Conservation (phyloP, 2,113 vertebrate species). For the Silurus asotus region DNA sequence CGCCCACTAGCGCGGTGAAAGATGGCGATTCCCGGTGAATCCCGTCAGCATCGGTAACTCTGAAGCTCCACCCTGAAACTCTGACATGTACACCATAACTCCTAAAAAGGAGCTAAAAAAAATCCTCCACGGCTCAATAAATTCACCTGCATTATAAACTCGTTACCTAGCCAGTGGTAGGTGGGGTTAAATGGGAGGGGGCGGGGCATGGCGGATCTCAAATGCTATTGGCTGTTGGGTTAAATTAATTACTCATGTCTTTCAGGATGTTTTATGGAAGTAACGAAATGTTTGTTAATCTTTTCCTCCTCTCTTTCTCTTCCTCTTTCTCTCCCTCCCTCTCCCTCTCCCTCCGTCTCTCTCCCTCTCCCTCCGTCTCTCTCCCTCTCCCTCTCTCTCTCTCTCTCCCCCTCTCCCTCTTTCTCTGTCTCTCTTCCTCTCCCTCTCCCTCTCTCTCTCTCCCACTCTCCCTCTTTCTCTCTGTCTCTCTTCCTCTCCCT, state of each 20-base stretch:
- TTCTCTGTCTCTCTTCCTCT: too few species aligned
- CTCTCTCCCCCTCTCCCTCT: neutral
- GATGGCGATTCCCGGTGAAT: too few species aligned
- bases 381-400: neutral
- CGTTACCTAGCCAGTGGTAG: neutral
- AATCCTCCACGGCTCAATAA: neutral
- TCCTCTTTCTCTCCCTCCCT: too few species aligned
- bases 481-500: too few species aligned
- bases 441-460: too few species aligned
- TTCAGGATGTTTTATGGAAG: neutral
- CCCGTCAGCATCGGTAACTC: neutral
- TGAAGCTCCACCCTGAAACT: too few species aligned
- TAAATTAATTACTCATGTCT: too few species aligned
- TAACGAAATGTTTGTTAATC: neutral
- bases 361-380: neutral
- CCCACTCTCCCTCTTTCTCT: too few species aligned
- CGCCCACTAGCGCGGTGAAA: too few species aligned
- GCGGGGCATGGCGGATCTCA: neutral
- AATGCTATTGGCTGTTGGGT: neutral
- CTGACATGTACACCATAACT: neutral
- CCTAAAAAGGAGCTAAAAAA: neutral
- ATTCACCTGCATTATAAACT: too few species aligned
- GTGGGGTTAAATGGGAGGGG: neutral
- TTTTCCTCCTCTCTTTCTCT: neutral
- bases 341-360: neutral